Evolutionary conservation across 2,113 vertebrate species (phyloP).

Genomic region (Tachysurus fulvidraco): DNA sequence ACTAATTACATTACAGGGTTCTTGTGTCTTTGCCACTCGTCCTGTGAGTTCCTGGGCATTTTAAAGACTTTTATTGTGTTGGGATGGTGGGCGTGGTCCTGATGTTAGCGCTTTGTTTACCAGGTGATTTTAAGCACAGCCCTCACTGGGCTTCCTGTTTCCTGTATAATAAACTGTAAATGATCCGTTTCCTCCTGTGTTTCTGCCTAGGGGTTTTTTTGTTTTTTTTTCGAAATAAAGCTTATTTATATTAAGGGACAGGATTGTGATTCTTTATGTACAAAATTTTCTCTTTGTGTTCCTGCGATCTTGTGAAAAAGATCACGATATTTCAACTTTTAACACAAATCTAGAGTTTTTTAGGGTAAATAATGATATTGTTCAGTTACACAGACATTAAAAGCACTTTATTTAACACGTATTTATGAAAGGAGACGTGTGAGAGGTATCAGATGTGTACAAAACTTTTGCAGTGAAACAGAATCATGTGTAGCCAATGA

Average conservation of each 20-base stretch:
- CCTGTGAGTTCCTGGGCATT: not conserved
- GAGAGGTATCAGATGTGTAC: no score
- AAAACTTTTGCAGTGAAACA: no score
- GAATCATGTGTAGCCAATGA: no score
- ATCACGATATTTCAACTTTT: not conserved
- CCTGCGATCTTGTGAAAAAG: not conserved
- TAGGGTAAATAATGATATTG: no score
- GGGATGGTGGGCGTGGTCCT: not conserved
- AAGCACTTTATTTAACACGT: no score
- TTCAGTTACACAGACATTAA: no score
- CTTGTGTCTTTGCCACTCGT: not conserved
- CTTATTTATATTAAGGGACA: constrained; percentile 50
- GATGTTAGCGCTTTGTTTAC: constrained; percentile 20
- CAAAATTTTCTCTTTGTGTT: not conserved
- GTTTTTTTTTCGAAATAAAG: constrained; percentile 59
- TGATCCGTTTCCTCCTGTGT: constrained; percentile 27
- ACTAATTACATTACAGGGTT: not conserved
- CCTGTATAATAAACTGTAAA: constrained; percentile 49
- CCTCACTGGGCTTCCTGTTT: constrained; percentile 19
- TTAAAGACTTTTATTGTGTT: not conserved
- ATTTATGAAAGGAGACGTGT: no score
- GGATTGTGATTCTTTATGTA: not conserved
- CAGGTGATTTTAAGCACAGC: constrained; percentile 47
- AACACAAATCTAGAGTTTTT: no score
- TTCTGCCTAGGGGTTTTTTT: constrained; percentile 45